These are phyloP conservation scores for Eilema depressum DNA, from an alignment of 2,888 invertebrate species.

Conservation along the genomic window DNA sequence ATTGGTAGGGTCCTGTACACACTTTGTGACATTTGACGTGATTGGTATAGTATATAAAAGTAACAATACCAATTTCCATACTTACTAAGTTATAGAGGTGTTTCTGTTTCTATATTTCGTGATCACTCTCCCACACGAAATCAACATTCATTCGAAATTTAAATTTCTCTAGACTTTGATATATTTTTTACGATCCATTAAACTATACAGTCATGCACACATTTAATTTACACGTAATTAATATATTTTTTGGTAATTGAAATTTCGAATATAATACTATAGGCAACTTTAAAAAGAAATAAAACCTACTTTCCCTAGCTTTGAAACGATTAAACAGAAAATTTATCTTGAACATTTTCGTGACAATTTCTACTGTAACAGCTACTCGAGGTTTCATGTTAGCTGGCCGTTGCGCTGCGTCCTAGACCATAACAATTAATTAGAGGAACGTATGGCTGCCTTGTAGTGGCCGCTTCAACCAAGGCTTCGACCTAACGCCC, in stretches of 20 bases:
- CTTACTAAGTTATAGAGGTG: neutral
- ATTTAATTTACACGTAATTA: neutral
- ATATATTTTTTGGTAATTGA: neutral
- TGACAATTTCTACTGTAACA: conserved; percentile 57
- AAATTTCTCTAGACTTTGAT: neutral
- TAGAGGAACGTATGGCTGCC: conserved; percentile 76
- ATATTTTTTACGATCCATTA: conserved; percentile 1
- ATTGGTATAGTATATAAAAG: too few species aligned
- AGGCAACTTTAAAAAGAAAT: conserved; percentile 34
- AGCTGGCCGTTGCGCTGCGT: conserved; percentile 67
- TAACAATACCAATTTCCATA: neutral
- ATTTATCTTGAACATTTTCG: conserved; percentile 67
- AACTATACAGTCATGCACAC: neutral
- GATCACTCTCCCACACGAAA: neutral
- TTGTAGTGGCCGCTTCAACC: conserved; percentile 52
- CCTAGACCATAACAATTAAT: conserved; percentile 82
- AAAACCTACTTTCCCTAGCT: conserved; percentile 53
- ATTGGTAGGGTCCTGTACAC: too few species aligned
- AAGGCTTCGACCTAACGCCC: conserved; percentile 49
- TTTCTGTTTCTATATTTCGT: neutral
- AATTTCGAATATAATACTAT: neutral
- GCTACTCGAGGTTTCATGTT: conserved; percentile 71
- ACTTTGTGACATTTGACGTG: too few species aligned
- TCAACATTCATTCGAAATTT: neutral
- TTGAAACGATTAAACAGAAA: conserved; percentile 63